Conservation (phyloP, 2,888 invertebrate species). For the Selenia dentaria region DNA sequence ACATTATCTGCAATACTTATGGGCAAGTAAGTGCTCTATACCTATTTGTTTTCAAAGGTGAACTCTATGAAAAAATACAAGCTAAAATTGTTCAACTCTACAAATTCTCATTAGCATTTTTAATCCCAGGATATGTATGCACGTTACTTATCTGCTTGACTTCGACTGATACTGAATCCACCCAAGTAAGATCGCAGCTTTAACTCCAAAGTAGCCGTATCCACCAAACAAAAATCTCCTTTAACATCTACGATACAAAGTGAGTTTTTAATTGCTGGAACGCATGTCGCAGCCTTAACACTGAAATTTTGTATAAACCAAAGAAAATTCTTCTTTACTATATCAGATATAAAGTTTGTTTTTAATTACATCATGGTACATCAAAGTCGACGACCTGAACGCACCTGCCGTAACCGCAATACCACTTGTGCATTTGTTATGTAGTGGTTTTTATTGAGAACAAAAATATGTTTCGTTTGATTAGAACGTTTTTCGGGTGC, state of each 20-base stretch:
- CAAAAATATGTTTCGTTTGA: conserved; percentile 21
- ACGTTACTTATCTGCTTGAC: conserved; percentile 20
- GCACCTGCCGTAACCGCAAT: conserved; percentile 67
- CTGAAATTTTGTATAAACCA: conserved; percentile 26
- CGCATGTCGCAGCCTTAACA: conserved; percentile 42
- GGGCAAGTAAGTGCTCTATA: too few species aligned
- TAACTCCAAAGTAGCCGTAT: conserved; percentile 44
- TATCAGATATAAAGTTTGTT: conserved; percentile 14
- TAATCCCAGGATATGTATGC: conserved; percentile 17
- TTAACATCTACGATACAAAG: conserved; percentile 9
- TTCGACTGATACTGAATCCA: conserved; percentile 41
- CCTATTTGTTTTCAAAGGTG: too few species aligned
- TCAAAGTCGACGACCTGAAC: conserved; percentile 65
- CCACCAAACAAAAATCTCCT: conserved; percentile 24
- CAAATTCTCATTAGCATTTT: conserved; percentile 18
- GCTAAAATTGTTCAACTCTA: not conserved
- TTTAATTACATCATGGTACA: conserved; percentile 37
- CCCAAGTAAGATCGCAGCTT: conserved; percentile 41
- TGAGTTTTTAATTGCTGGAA: conserved; percentile 18
- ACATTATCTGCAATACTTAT: too few species aligned
- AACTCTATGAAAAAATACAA: too few species aligned
- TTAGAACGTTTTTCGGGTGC: conserved; percentile 15
- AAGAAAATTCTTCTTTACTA: conserved; percentile 19
- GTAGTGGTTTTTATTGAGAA: conserved; percentile 31
- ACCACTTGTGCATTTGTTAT: conserved; percentile 51